Evolutionary conservation across 2,113 vertebrate genomes (phyloP).

Genomic region (Holacanthus passer): DNA sequence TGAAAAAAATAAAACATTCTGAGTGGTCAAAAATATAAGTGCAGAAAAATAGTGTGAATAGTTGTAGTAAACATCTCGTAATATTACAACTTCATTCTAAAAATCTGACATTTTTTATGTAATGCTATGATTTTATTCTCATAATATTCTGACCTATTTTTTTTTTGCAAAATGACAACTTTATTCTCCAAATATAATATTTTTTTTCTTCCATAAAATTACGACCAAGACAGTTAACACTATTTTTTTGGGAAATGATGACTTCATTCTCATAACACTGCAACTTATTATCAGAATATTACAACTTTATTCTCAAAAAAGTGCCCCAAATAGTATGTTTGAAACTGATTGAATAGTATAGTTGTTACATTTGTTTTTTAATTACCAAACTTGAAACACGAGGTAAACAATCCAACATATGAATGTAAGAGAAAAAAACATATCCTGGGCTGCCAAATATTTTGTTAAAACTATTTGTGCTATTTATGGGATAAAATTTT

Average conservation of each 20-base stretch:
- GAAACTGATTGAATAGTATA: too few relatives aligned
- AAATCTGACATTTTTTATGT: not conserved
- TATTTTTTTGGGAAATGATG: not conserved
- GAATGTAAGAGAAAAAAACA: constrained; percentile 42
- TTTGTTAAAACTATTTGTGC: constrained; percentile 15
- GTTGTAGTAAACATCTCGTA: not conserved
- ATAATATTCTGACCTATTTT: not conserved
- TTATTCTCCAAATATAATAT: not conserved
- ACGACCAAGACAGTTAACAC: not conserved
- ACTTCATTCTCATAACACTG: not conserved
- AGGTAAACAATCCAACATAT: constrained; percentile 33
- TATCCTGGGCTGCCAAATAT: not conserved
- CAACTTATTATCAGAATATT: not conserved
- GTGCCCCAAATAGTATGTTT: not conserved
- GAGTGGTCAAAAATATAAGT: not conserved
- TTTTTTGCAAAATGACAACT: too few relatives aligned
- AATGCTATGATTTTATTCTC: not conserved
- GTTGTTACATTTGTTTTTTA: too few relatives aligned
- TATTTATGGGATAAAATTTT: not conserved
- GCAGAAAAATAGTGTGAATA: not conserved
- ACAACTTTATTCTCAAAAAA: not conserved
- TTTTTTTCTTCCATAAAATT: not conserved
- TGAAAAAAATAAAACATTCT: not conserved
- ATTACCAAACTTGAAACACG: not conserved
- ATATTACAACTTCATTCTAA: not conserved